Percentiles rank a stretch among this genome's conserved stretches.
These are phyloP conservation scores for Plectrocnemia conspersa DNA, from an alignment of 1,140 invertebrate species.

Conservation along the genomic window DNA sequence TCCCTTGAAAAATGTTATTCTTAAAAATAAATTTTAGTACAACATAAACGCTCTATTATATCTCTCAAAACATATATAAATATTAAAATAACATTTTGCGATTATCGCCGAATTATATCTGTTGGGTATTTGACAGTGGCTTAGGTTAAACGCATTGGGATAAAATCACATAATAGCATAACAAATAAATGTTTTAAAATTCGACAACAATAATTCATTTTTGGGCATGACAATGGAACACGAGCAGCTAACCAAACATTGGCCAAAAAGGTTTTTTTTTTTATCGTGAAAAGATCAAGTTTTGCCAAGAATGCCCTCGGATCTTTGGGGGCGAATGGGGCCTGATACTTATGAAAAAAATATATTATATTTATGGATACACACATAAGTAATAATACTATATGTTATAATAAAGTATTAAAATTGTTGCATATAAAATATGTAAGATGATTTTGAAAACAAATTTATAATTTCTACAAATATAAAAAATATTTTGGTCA, in stretches of 20 bases:
- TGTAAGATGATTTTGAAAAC: too few species aligned
- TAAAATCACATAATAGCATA: slow-evolving; percentile 28
- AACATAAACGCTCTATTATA: neutral
- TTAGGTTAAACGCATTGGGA: slow-evolving; percentile 23
- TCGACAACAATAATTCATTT: slow-evolving; percentile 30
- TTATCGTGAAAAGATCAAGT: slow-evolving; percentile 24
- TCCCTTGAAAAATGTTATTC: neutral
- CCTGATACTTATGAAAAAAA: too few species aligned
- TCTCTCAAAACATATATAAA: neutral
- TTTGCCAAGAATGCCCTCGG: slow-evolving; percentile 16
- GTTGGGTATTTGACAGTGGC: too few species aligned
- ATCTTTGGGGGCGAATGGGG: slow-evolving; percentile 5
- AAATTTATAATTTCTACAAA: too few species aligned
- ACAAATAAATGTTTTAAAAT: slow-evolving; percentile 29
- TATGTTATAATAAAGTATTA: too few species aligned
- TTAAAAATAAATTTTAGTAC: neutral
- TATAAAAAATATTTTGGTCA: too few species aligned
- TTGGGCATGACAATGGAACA: slow-evolving; percentile 20
- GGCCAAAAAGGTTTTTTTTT: slow-evolving; percentile 24
- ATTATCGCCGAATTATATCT: too few species aligned
- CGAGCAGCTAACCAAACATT: slow-evolving; percentile 32
- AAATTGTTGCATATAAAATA: too few species aligned
- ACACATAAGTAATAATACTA: too few species aligned
- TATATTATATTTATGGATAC: too few species aligned
- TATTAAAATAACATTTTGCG: too few species aligned